Base-by-base conservation (phyloP, 2,797 vertebrate species). In the Coreius guichenoti region DNA sequence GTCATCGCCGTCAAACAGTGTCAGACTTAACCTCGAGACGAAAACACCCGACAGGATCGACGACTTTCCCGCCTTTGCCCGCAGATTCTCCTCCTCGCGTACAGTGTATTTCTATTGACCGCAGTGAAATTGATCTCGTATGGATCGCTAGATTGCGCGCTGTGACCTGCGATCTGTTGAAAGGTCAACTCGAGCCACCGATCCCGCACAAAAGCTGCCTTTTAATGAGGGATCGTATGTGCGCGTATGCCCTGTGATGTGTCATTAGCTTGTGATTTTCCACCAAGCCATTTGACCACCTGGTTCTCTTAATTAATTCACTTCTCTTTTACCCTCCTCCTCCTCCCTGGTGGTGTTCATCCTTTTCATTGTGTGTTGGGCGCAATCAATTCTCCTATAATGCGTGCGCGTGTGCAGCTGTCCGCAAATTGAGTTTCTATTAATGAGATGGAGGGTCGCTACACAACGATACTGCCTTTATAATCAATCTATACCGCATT, bases 301-400 rank as follows among this genome's bases (percentile, higher is more conserved):
- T 96, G 95, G 95, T 96, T 96, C 95, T 95, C 95, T 95, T 96
- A 95, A 96, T 96, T 95, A 96, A 96, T 96, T 96, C 95, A 94
- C 95, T 95, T 93, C 94, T 95, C 93, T 94, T 94, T 93, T 92
- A 91, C 93, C 94, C 95, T 95, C 93, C 86, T 87, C 94, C 94
- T 93, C 94, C 94, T 96, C 94, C 94, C 93, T 94, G 93, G 95
- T 94, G 93, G 95, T 95, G 95, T 96, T 95, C 95, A 95, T 95
- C 95, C 95, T 95, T 96, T 96, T 96, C 95, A 96, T 96, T 96
- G 95, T 96, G 94, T 94, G 94, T 93, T 92, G 95, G 93, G 94
- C 93, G 94, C 95, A 96, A 96, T 96, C 95, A 96, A 96, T 96
- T 96, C 95, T 96, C 94, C 95, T 95, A 95, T 96, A 96, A 96